Evolutionary conservation across 2,888 invertebrate species (phyloP), one percentile per base, ranked within the genome.

Genomic region (Brachynemurus nebulosus): DNA sequence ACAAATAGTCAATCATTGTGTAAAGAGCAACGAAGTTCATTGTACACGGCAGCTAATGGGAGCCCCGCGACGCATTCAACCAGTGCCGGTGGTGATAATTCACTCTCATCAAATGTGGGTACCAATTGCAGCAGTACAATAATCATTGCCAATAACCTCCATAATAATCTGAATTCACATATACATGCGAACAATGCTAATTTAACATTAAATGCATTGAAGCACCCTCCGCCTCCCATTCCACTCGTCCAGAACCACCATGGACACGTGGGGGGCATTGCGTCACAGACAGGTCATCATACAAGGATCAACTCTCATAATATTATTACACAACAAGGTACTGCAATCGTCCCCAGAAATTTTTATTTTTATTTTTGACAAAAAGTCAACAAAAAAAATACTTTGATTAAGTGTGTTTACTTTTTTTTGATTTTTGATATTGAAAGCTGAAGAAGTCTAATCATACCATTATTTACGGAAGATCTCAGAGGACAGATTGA

Each of bases 71-170:
- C 62, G 21, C 63, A 63, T 54, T 69, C 69, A 40, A 70, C 70
- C 49, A 70, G 71, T 56, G 69, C 70, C 57, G 68, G 69, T 19
- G 71, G 69, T 55, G 57, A 70, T 51, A 69, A 71, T 51, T 69
- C 71, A 51, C 71, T 72, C 57, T 70, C 71, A 63, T 69, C 72
- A 64, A 74, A 72, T 69, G 74, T 74, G 74, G 74, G 74, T 74
- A 74, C 71, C 68, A 53, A 52, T 47, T 48, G 50, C 51, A 64
- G 63, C 62, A 65, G 20, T 37, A 6, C 67, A 63, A 63, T 64
- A 59, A 60, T 64, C 61, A 64, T 64, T 62, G 60, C 65, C 53
- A 66, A 66, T 65, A 49, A 49, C 39, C 40, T 49, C 38, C 47
- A 49, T 42, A 66, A 34, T 45, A 45, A 44, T 19, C 23, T 21